Evolutionary conservation across 2,797 vertebrate genomes (phyloP).

Genomic region (Balearica regulorum): DNA sequence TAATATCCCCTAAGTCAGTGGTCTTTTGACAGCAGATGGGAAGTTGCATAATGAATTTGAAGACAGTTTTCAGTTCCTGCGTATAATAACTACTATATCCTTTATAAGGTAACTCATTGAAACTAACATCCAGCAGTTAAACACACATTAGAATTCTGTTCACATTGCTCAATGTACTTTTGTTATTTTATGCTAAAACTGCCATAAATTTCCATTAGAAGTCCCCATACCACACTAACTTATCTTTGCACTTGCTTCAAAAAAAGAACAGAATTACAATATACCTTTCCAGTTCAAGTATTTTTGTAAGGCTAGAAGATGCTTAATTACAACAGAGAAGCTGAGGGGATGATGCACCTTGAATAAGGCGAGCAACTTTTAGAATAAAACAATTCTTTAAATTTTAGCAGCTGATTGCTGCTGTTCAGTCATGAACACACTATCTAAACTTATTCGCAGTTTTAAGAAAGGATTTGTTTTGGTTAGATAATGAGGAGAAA

Average conservation of each 20-base stretch:
- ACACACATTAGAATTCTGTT: constrained; percentile 56
- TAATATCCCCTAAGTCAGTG: constrained; percentile 77
- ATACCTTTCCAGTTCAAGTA: constrained; percentile 69
- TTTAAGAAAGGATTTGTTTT: neutral
- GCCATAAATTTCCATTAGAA: constrained; percentile 84
- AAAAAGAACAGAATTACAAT: constrained; percentile 33
- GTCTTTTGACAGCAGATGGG: constrained; percentile 78
- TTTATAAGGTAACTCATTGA: constrained; percentile 77
- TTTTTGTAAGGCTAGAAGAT: constrained; percentile 19
- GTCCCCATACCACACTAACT: constrained; percentile 49
- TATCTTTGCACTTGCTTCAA: constrained; percentile 6
- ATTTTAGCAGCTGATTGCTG: neutral
- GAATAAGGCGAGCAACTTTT: neutral
- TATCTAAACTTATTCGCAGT: neutral
- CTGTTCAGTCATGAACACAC: neutral
- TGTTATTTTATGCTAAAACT: constrained; percentile 75
- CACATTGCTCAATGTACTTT: constrained; percentile 81
- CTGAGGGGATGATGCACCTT: neutral
- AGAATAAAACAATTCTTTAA: neutral
- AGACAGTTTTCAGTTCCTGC: constrained; percentile 49
- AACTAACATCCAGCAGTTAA: constrained; percentile 70
- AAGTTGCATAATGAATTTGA: constrained; percentile 67
- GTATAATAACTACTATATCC: constrained; percentile 53
- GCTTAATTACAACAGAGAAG: neutral
- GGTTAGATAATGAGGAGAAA: neutral